These are phyloP conservation scores for Cantharis flavilabris DNA, from an alignment of 2,888 invertebrate species.

Conservation along the genomic window DNA sequence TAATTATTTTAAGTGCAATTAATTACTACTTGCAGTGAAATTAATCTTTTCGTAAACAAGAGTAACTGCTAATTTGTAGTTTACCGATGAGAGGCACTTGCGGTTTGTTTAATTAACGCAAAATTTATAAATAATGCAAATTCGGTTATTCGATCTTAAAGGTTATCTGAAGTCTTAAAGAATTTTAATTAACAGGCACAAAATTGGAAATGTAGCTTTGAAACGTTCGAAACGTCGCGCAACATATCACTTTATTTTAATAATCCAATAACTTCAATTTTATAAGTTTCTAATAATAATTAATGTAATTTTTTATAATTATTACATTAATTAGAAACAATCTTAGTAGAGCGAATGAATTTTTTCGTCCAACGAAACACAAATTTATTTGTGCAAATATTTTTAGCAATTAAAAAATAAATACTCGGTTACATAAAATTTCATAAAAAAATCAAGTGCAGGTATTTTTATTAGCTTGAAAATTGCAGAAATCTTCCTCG, in stretches of 20 bases:
- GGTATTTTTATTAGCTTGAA: too few species aligned
- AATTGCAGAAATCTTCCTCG: too few species aligned
- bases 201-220: too few species aligned
- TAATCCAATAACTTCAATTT: too few species aligned
- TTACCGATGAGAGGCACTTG: background rate
- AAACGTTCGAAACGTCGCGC: too few species aligned
- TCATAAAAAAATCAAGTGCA: too few species aligned
- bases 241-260: too few species aligned
- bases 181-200: background rate
- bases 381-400: too few species aligned
- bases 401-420: too few species aligned
- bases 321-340: background rate
- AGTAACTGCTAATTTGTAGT: background rate
- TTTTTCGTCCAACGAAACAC: too few species aligned
- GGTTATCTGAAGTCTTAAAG: background rate
- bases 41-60: background rate
- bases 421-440: too few species aligned
- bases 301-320: background rate
- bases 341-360: background rate
- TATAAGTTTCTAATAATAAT: background rate
- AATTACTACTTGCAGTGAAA: background rate
- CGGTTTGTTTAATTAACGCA: background rate
- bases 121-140: background rate
- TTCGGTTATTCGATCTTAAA: background rate
- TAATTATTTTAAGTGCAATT: background rate